A percentile compares a stretch with the other conserved stretches of the same genome.
These are phyloP conservation scores for Nomia melanderi DNA, from an alignment of 1,140 invertebrate genomes.

Conservation along the genomic window DNA sequence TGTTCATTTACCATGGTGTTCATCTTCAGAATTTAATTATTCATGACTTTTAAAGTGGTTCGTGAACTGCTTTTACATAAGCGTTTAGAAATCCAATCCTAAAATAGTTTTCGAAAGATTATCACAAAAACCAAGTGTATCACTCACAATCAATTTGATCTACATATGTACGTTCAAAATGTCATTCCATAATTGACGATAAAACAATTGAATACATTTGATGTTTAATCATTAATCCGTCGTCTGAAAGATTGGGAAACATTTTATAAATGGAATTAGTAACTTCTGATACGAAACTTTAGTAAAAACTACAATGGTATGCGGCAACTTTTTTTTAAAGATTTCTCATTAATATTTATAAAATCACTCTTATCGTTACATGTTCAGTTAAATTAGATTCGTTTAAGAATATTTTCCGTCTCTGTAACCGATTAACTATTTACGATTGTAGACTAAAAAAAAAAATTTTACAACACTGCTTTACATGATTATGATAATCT, in stretches of 20 bases:
- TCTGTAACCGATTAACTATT: background rate
- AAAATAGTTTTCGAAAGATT: conserved; percentile 43
- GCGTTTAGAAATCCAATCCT: conserved; percentile 1
- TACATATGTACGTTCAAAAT: conserved; percentile 12
- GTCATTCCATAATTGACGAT: background rate
- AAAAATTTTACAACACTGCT: background rate
- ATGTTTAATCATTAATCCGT: conserved; percentile 15
- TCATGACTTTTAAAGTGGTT: conserved; percentile 9
- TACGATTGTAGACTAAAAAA: background rate
- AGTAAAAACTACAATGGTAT: background rate
- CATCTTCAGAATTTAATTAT: background rate
- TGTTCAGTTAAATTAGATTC: background rate
- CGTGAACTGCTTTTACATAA: conserved; percentile 49
- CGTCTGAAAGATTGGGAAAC: background rate
- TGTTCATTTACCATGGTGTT: background rate
- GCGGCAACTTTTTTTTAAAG: background rate
- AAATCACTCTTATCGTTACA: background rate
- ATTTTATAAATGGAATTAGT: background rate
- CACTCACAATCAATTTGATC: background rate
- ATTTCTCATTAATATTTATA: background rate
- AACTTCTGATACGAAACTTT: background rate
- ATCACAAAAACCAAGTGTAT: background rate
- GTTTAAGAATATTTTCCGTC: background rate
- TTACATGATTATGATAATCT: background rate
- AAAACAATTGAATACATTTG: conserved; percentile 27